Evolutionary conservation across 1,140 invertebrate genomes (phyloP).

Genomic region (Pachypeltis micranthus): DNA sequence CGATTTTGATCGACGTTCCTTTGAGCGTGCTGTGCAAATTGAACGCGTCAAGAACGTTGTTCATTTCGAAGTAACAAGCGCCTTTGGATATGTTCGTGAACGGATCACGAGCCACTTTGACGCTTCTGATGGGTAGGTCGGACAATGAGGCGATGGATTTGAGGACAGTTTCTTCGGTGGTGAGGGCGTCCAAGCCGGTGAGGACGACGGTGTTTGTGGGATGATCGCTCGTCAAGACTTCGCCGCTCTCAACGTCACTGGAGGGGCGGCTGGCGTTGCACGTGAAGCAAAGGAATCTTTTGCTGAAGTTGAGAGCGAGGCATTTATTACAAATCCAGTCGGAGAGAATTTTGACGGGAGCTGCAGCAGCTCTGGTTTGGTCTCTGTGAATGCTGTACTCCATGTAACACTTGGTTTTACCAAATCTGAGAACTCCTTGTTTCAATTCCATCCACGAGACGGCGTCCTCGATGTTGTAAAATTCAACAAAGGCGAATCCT

Average conservation of each 20-base stretch:
- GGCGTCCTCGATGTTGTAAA: constrained; percentile 77
- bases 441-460: constrained; percentile 85
- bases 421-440: constrained; percentile 61
- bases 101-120: constrained; percentile 66
- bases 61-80: constrained; percentile 73
- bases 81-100: constrained; percentile 68
- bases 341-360: constrained; percentile 20
- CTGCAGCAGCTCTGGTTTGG: constrained; percentile 3
- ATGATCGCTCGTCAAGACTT: constrained; percentile 73
- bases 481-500: constrained; percentile 93
- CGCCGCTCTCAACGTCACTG: constrained; percentile 57
- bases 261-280: constrained; percentile 69
- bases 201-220: constrained; percentile 85
- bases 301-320: constrained; percentile 83
- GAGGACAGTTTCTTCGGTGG: constrained; percentile 72
- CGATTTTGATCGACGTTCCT: constrained; percentile 47
- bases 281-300: constrained; percentile 78
- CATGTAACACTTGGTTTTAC: constrained; percentile 54
- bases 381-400: constrained; percentile 46
- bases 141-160: constrained; percentile 51
- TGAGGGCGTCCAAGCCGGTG: constrained; percentile 69
- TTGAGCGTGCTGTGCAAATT: constrained; percentile 60
- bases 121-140: constrained; percentile 56
- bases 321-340: constrained; percentile 50
- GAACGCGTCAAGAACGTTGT: constrained; percentile 70